These are phyloP conservation scores for Drosophila nr. perissopoda DNA, from an alignment of 2,888 invertebrate genomes.

Conservation along the genomic window DNA sequence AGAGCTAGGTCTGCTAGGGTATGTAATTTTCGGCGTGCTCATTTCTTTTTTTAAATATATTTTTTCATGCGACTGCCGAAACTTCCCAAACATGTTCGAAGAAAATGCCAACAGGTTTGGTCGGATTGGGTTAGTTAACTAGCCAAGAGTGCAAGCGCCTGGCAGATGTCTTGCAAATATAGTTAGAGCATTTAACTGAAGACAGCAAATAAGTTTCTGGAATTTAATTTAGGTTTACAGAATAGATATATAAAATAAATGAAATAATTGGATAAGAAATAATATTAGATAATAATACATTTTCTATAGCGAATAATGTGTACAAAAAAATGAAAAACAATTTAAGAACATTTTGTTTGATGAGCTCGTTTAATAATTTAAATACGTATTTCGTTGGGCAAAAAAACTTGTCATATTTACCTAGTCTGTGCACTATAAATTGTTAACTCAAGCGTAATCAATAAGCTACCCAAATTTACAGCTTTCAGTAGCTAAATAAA, in stretches of 20 bases:
- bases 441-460: not conserved
- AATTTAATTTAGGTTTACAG: not conserved
- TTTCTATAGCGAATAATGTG: not conserved
- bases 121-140: conserved; percentile 11
- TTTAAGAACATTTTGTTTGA: not conserved
- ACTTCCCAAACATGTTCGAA: conserved; percentile 33
- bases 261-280: not conserved
- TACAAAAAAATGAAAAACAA: not conserved
- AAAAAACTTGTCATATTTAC: not conserved
- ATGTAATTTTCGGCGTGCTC: not conserved
- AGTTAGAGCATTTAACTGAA: not conserved
- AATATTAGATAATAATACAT: not conserved
- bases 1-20: not conserved
- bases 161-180: conserved; percentile 1
- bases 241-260: not conserved
- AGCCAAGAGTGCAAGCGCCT: conserved; percentile 11
- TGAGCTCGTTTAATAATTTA: not conserved
- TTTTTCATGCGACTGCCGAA: conserved; percentile 3
- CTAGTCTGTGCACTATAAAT: not conserved
- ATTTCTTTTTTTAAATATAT: not conserved
- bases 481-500: conserved; percentile 14
- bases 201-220: not conserved
- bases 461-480: not conserved
- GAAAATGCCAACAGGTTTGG: conserved; percentile 50
- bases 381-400: not conserved